Conservation (phyloP, 2,797 vertebrate genomes). For the Pygocentrus nattereri region DNA sequence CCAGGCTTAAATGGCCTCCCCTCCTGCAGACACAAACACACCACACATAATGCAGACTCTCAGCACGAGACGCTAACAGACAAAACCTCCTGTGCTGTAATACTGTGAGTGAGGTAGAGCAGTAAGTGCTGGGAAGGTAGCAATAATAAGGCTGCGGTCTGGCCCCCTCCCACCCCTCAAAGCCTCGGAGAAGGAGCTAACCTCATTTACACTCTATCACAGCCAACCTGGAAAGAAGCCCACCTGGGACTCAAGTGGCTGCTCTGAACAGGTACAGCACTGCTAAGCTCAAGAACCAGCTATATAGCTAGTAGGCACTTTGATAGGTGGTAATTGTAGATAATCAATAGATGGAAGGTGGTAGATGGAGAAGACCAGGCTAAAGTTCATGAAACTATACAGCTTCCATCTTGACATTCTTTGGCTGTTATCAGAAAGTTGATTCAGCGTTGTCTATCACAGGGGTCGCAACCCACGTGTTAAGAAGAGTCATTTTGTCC, state of each 20-base stretch:
- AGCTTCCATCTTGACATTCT: no score
- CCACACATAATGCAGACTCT: neutral
- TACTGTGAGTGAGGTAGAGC: neutral
- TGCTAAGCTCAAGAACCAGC: neutral
- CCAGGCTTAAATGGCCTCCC: neutral
- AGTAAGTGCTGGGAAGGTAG: slow-evolving; percentile 3
- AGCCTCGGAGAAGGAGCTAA: slow-evolving; percentile 36
- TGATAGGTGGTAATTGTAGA: neutral
- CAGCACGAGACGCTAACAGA: no score
- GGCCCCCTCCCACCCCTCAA: slow-evolving; percentile 8
- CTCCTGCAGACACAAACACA: neutral
- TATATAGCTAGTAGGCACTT: no score
- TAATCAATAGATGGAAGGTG: no score
- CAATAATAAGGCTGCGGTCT: neutral
- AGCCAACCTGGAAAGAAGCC: slow-evolving; percentile 15
- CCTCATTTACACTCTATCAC: slow-evolving; percentile 52
- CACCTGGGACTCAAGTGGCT: neutral
- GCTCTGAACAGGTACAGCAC: slow-evolving; percentile 17
- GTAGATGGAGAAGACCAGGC: no score
- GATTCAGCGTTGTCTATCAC: no score
- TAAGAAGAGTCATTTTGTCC: no score
- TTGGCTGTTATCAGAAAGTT: no score
- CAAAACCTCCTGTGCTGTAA: neutral
- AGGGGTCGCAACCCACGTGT: no score
- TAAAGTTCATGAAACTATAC: no score